A percentile compares a stretch with the other conserved stretches of the same genome.
Evolutionary conservation across 2,797 vertebrate species (phyloP).

Genomic region (Schizothorax lantsangensis): DNA sequence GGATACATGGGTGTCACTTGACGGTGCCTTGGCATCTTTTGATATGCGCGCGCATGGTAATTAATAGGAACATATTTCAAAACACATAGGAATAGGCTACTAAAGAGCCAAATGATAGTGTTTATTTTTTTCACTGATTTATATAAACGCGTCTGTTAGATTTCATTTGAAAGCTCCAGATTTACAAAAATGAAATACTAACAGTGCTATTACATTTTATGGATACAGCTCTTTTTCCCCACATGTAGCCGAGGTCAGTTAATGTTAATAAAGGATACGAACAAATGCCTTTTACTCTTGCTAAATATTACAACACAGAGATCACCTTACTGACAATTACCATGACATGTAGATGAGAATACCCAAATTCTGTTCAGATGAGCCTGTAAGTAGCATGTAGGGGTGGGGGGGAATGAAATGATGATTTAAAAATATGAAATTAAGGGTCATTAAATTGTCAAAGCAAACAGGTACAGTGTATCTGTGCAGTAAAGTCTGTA

Average conservation of each 20-base stretch:
- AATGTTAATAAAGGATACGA: background rate
- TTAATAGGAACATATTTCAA: slow-evolving; percentile 18
- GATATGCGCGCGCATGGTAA: slow-evolving; percentile 50
- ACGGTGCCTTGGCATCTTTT: slow-evolving; percentile 76
- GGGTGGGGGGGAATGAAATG: too few species aligned
- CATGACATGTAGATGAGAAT: background rate
- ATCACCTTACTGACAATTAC: background rate
- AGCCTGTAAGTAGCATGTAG: background rate
- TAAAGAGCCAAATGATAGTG: background rate
- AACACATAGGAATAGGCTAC: background rate
- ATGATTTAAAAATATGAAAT: background rate
- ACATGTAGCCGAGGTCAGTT: background rate
- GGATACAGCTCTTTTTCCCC: background rate
- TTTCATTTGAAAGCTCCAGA: background rate
- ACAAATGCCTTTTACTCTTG: background rate
- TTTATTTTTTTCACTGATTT: background rate
- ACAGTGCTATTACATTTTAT: background rate
- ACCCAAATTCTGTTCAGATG: background rate
- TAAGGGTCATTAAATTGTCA: background rate
- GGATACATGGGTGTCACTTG: slow-evolving; percentile 75
- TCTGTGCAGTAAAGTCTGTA: background rate
- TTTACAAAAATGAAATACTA: background rate
- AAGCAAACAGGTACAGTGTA: background rate
- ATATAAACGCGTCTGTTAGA: background rate
- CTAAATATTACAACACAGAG: background rate